Evolutionary conservation across 2,113 vertebrate genomes (phyloP).

Genomic region (Mugil cephalus): DNA sequence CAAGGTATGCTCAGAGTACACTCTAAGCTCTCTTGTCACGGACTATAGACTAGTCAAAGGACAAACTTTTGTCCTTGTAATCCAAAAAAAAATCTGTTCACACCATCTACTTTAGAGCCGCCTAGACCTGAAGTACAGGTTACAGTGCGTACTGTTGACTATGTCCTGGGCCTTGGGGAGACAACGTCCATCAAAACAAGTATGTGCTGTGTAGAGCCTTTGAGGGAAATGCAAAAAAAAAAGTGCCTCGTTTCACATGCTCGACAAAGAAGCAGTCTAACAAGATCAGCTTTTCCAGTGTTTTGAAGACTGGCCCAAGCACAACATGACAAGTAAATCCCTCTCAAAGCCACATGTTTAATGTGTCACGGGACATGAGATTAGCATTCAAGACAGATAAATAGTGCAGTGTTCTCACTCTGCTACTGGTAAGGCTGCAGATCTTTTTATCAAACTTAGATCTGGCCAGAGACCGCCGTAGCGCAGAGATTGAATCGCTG

Average conservation of each 20-base stretch:
- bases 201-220: conserved; percentile 6
- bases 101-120: conserved; percentile 34
- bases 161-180: conserved; percentile 13
- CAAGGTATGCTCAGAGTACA: conserved; percentile 29
- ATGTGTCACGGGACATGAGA: conserved; percentile 32
- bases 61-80: conserved; percentile 56
- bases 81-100: conserved; percentile 42
- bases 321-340: conserved; percentile 47
- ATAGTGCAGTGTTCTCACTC: conserved; percentile 19
- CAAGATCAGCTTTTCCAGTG: conserved; percentile 14
- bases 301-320: conserved; percentile 25
- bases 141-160: conserved; percentile 36
- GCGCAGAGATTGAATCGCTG: conserved; percentile 38
- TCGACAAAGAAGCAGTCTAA: neutral
- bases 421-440: conserved; percentile 33
- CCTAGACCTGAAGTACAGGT: conserved; percentile 70
- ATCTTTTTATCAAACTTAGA: conserved; percentile 53
- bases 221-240: neutral
- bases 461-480: conserved; percentile 24
- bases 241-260: conserved; percentile 15
- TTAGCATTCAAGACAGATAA: conserved; percentile 22
- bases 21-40: conserved; percentile 20
- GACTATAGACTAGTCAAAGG: conserved; percentile 10
- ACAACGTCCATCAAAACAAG: conserved; percentile 28
- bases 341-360: conserved; percentile 15